phyloP scores from a whole-genome alignment of 2,113 vertebrate genomes.

The Aegypius monachus region DNA sequence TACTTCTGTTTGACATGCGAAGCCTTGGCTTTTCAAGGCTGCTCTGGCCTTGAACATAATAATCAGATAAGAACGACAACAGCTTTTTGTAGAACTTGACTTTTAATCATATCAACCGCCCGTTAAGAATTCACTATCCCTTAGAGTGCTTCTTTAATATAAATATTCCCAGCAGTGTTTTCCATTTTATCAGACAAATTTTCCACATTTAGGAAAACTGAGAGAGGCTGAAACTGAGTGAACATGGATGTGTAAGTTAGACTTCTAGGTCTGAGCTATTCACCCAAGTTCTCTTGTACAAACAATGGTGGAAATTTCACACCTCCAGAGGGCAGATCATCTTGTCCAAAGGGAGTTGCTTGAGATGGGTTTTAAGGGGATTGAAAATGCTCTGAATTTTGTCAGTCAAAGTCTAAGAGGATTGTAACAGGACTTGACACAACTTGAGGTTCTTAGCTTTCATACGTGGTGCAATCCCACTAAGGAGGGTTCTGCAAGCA shows the following conservation, averaged over 20 bases:
- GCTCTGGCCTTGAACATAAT: neutral
- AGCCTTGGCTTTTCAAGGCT: constrained; percentile 16
- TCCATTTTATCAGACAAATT: neutral
- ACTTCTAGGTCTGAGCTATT: neutral
- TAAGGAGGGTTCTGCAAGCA: neutral
- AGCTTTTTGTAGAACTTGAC: neutral
- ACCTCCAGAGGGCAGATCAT: neutral
- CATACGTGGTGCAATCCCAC: neutral
- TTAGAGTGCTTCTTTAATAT: neutral
- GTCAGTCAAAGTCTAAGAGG: neutral
- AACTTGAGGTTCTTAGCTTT: neutral
- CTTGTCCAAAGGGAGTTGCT: neutral
- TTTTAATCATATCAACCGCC: neutral
- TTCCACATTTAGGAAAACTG: neutral
- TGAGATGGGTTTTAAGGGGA: neutral
- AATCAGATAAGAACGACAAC: constrained; percentile 5
- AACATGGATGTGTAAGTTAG: neutral
- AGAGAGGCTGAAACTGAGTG: neutral
- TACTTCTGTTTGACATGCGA: constrained; percentile 19
- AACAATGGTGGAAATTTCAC: neutral
- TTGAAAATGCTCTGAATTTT: neutral
- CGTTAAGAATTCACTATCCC: neutral
- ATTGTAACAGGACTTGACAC: neutral
- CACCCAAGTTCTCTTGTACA: neutral
- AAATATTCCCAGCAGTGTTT: neutral